phyloP scores from a whole-genome alignment of 2,888 invertebrate species.

The Netelia inedita region DNA sequence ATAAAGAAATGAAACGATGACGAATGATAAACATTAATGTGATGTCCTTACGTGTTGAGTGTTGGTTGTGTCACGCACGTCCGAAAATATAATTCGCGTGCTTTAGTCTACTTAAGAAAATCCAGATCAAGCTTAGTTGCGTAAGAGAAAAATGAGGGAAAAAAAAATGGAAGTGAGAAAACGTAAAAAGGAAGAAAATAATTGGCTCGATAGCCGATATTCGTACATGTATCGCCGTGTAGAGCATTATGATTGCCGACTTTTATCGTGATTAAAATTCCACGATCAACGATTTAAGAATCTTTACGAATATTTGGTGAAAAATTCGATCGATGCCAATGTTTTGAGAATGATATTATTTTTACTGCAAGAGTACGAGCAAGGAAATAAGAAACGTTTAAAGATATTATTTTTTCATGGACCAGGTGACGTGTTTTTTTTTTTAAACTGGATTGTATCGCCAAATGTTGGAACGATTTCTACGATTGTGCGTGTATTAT shows the following conservation, averaged over 20 bases:
- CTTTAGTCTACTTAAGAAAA: constrained; percentile 37
- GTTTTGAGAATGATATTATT: not conserved
- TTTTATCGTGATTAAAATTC: not conserved
- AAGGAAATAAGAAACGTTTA: constrained; percentile 14
- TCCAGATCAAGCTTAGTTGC: constrained; percentile 29
- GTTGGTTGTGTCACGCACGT: constrained; percentile 75
- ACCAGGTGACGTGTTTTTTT: not conserved
- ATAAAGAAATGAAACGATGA: constrained; percentile 20
- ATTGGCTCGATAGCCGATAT: constrained; percentile 21
- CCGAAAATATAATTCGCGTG: constrained; percentile 59
- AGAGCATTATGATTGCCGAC: not conserved
- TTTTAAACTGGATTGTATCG: not conserved
- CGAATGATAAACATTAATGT: constrained; percentile 73
- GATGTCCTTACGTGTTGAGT: constrained; percentile 79
- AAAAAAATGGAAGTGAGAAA: constrained; percentile 21
- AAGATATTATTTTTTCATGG: constrained; percentile 18
- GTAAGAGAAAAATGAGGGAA: constrained; percentile 14
- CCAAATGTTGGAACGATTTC: not conserved
- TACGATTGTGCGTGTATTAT: not conserved
- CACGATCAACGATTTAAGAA: not conserved
- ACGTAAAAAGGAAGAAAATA: constrained; percentile 26
- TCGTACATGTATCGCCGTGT: not conserved
- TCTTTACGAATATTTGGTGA: constrained; percentile 22
- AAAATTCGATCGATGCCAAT: not conserved
- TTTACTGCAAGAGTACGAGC: not conserved